Percentiles rank a stretch among this genome's conserved stretches.
Conservation (phyloP, 2,888 invertebrate genomes). For the Metallyticus violacea region DNA sequence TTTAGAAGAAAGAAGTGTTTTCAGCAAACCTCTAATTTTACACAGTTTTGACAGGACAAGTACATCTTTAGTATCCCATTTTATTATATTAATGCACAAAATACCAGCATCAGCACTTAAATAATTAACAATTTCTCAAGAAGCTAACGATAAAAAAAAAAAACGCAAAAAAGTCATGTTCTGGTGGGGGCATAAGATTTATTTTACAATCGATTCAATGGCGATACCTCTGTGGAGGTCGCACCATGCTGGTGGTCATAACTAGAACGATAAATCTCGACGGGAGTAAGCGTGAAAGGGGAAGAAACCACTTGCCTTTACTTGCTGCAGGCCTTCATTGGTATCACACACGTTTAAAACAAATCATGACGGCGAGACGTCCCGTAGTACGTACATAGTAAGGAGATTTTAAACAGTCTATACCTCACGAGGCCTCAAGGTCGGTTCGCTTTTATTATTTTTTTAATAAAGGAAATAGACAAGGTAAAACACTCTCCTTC, state of each 20-base stretch:
- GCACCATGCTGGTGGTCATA: neutral
- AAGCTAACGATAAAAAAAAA: neutral
- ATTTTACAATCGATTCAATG: neutral
- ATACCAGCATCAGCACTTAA: no score
- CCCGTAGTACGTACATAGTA: neutral
- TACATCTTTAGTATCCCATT: no score
- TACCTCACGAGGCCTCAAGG: conserved; percentile 12
- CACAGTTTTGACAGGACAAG: no score
- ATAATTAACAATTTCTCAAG: neutral
- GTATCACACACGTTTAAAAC: neutral
- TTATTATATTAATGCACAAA: no score
- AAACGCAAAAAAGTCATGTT: neutral
- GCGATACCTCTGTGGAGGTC: neutral
- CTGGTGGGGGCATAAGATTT: neutral
- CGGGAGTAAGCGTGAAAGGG: neutral
- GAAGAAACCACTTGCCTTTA: neutral
- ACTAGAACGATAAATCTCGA: neutral
- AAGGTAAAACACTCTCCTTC: neutral
- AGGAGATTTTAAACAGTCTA: conserved; percentile 16
- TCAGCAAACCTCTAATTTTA: no score
- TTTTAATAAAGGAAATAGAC: neutral
- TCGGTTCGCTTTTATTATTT: neutral
- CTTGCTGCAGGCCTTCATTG: neutral
- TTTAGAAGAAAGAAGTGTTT: no score
- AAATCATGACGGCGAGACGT: neutral